Base-by-base conservation (phyloP, 2,888 invertebrate species). In the Phyto melanocephala region DNA sequence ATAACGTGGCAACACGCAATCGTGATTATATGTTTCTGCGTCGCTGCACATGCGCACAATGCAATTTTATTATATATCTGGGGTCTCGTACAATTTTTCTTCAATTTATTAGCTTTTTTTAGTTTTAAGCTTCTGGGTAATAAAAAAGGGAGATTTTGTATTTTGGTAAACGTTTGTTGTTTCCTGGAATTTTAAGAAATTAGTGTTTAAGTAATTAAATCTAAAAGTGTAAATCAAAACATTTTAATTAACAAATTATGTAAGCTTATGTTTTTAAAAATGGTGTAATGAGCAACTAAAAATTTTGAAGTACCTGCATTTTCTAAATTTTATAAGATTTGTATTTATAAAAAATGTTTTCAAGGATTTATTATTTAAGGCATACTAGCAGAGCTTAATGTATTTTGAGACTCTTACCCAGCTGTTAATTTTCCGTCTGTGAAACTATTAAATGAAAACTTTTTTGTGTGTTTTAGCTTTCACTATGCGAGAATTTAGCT, bases 1-100 rank as follows among this genome's bases (percentile, higher is more conserved):
- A 74, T 74, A 60, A 80, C 72, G 13, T 67, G 35, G 58, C 52
- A 72, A 60, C 72, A 72, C 52, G 79, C 60, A 68, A 80, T 60
- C 72, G 72, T 80, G 67, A 80, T 80, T 74, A 74, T 67, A 80
- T 80, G 79, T 80, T 80, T 80, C 72, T 80, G 79, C 79, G 79
- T 80, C 79, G 79, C 35, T 80, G 79, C 79, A 67, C 79, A 67
- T 74, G 79, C 72, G 79, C 79, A 80, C 52, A 80, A 54, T 80
- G 56, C 6, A 52, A 20, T 68, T 72, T 60, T 58, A 11, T 56
- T 37, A 28, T 28, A 6, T 28, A 42, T 20, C 22, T 22, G 10
- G 15, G 40, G 52, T 54, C 54, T 22, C 17, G 17, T 10, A 35
- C 24, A 37, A 0, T 35, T 4, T 35, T 52, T 56, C 45, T 45